Base-by-base conservation (phyloP, 2,797 vertebrate genomes). In the Syngnathus acus region DNA sequence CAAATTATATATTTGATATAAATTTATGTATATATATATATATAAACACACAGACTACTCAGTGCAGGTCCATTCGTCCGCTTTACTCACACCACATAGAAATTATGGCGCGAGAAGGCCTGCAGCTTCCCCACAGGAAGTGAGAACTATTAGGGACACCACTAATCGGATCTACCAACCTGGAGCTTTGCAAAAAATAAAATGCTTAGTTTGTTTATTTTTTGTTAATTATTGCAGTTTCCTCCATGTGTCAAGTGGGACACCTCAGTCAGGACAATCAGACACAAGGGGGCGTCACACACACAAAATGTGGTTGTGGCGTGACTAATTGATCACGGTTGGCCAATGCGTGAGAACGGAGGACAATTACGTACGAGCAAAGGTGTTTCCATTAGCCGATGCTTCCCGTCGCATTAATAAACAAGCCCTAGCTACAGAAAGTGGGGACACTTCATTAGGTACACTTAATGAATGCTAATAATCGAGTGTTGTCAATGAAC, bases 11-110 rank as follows among this genome's bases (percentile, higher is more conserved):
- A 62, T 21, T 42, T 40, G 7, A 39, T 59, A 32, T 37, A n/a
- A 32, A 43, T 43, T 43, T 55, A 6, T 59, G 87, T 86, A 88
- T 87, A 90, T 87, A 87, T 66, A 19, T 59, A 82, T 84, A 88
- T 88, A 86, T 88, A 90, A 83, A 87, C 80, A 86, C 83, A 72
- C 76, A 62, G 69, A 60, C 13, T 1, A 17, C 71, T 63, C 82
- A 80, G 77, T 77, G 73, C 55, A 64, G 76, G 66, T 67, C 68
- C 68, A 43, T 66, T 69, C 19, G 17, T 54, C 61, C 4, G 59
- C 60, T 9, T 7, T 42, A 40, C n/a, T 42, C 59, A 38, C 37
- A 3, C 55, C 32, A 37, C 32, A 14, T 6, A 9, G 50, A 51
- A 51, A 51, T 9, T 51, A 51, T 0, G 6, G 55, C 0, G 14